Evolutionary conservation across 2,888 invertebrate genomes (phyloP), one percentile per base, ranked within the genome.

Genomic region (Amphiduros pacificus): DNA sequence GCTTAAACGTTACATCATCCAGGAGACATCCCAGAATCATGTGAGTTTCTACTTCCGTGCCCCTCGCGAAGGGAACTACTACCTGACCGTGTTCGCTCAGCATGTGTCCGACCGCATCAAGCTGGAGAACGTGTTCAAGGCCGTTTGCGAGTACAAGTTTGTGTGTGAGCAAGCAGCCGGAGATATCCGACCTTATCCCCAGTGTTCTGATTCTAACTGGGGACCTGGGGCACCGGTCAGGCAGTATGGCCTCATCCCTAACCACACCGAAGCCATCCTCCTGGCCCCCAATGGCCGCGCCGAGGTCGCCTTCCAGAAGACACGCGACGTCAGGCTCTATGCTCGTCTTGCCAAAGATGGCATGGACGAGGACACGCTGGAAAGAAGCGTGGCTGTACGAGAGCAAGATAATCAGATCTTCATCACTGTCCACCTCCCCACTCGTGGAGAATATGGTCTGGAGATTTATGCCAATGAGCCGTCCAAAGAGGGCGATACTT

Each of bases 251-350:
- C 72, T 82, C 52, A 73, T 74, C 4, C 77, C 82, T 48, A 74
- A 68, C 53, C 74, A 76, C 24, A 73, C 71, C 29, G 77, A 79
- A 14, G 78, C 77, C 40, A 68, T 76, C 54, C 60, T 75, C 11
- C 55, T 65, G 6, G 68, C 73, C 0, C 67, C 69, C 6, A 75
- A 78, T 57, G 79, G 78, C 2, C 67, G 70, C 24, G 75, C 78
- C n/a, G 71, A 73, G 53, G 62, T 73, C 14, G 41, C 40, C 29
- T 74, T 75, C 83, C 88, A 87, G 54, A 92, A 92, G 79, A 94
- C 93, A 76, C 88, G 90, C 71, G 86, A 87, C 59, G 91, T 97
- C 2, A 76, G 71, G 49, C 70, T 82, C 31, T 74, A 79, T 27
- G 79, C 79, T 60, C 79, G 81, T 60, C 73, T 82, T 56, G 70